Percentiles rank a stretch among this genome's conserved stretches.
Conservation (phyloP, 2,888 invertebrate species). For the Aelia acuminata region DNA sequence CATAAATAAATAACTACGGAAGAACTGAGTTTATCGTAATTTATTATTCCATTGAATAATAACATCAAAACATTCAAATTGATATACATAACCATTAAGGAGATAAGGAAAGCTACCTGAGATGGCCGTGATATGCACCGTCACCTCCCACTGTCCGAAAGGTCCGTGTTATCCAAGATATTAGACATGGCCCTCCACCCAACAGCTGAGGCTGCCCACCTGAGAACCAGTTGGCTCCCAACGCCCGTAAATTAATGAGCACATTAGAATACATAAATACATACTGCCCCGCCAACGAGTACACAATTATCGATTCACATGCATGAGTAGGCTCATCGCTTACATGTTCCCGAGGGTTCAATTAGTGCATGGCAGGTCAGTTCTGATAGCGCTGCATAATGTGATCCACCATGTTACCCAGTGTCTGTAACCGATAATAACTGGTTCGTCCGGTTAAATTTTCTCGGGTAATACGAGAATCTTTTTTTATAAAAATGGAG, state of each 20-base stretch:
- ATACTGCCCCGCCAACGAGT: background rate
- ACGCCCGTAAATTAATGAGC: background rate
- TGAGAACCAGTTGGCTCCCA: background rate
- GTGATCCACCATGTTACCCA: background rate
- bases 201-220: background rate
- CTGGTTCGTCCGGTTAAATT: background rate
- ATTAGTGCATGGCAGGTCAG: constrained; percentile 19
- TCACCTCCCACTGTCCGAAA: background rate
- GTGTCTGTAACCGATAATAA: background rate
- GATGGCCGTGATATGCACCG: background rate
- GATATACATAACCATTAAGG: background rate
- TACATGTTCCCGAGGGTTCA: background rate
- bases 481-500: background rate
- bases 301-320: background rate
- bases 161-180: background rate
- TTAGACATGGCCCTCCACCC: background rate
- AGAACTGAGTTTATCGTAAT: too few relatives aligned
- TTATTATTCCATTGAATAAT: too few relatives aligned
- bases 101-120: background rate
- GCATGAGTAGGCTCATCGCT: background rate
- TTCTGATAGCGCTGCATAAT: constrained; percentile 1
- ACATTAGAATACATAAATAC: constrained; percentile 9
- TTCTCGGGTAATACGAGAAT: background rate
- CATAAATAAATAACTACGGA: too few relatives aligned
- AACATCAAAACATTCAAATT: background rate